phyloP scores from a whole-genome alignment of 2,888 invertebrate species.

The Agrochola litura region DNA sequence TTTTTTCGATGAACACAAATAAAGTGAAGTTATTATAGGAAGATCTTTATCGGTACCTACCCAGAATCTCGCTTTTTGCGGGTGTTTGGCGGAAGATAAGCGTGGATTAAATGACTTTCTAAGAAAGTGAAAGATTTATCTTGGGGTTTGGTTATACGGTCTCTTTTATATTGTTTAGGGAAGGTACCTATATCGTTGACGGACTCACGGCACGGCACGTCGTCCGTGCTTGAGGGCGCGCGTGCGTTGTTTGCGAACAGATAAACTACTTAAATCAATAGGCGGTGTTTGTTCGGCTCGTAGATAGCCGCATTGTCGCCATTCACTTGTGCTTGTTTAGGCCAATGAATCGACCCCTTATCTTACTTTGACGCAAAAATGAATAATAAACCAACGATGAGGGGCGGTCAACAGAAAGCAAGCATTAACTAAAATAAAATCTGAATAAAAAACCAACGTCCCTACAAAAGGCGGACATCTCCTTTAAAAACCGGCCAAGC shows the following conservation, averaged over 20 bases:
- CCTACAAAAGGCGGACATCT: no score
- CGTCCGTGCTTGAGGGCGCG: constrained; percentile 66
- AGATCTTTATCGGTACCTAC: constrained; percentile 54
- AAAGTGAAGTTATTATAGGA: constrained; percentile 42
- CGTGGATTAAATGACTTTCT: constrained; percentile 42
- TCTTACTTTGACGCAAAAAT: constrained; percentile 70
- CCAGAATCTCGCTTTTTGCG: constrained; percentile 54
- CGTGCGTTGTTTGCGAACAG: constrained; percentile 78
- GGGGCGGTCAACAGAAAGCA: constrained; percentile 12
- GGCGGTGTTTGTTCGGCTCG: constrained; percentile 77
- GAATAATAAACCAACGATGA: constrained; percentile 19
- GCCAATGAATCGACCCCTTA: constrained; percentile 81
- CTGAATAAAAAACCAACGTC: no score
- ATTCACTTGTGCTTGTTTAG: constrained; percentile 81
- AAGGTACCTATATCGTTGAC: constrained; percentile 30
- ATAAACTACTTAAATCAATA: constrained; percentile 89
- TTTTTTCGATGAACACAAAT: constrained; percentile 34
- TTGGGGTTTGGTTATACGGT: constrained; percentile 21
- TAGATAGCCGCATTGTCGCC: constrained; percentile 85
- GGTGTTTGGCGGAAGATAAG: constrained; percentile 47
- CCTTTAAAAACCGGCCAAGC: no score
- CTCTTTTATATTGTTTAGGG: constrained; percentile 10
- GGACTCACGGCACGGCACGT: constrained; percentile 45
- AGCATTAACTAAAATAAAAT: background rate
- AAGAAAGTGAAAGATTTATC: constrained; percentile 54